These are phyloP conservation scores for Sebastes hopkinsi DNA, from an alignment of 2,797 vertebrate genomes.

Conservation along the genomic window DNA sequence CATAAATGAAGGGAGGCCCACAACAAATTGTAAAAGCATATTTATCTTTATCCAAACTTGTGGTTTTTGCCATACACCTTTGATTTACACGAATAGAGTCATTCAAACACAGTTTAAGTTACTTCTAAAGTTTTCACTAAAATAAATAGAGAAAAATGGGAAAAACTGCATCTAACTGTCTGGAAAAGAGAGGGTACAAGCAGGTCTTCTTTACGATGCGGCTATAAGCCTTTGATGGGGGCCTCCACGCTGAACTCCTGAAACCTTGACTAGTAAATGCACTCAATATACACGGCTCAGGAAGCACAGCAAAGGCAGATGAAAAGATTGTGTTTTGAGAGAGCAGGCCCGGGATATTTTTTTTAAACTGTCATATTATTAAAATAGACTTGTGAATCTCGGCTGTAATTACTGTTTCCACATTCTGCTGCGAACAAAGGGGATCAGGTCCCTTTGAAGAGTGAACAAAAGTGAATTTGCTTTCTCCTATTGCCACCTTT, in stretches of 20 bases:
- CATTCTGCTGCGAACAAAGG: constrained; percentile 48
- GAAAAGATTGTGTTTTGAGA: constrained; percentile 31
- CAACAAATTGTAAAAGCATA: not conserved
- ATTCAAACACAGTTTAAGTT: not conserved
- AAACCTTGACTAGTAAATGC: constrained; percentile 10
- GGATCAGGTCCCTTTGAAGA: constrained; percentile 25
- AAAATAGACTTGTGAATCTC: constrained; percentile 28
- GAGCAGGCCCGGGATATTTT: constrained; percentile 10
- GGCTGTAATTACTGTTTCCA: constrained; percentile 48
- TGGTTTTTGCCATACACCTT: not conserved
- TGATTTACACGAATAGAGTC: not conserved
- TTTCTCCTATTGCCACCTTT: not conserved
- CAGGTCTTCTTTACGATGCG: not conserved
- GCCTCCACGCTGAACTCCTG: not conserved
- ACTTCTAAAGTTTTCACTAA: not conserved
- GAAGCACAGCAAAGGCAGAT: constrained; percentile 11
- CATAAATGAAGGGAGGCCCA: not conserved
- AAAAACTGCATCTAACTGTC: not conserved
- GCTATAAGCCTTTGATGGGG: constrained; percentile 8
- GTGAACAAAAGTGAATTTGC: constrained; percentile 18
- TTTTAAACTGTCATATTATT: constrained; percentile 34
- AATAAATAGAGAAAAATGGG: not conserved
- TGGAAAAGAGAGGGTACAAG: not conserved
- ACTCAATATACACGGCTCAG: not conserved
- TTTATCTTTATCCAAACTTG: not conserved